Evolutionary conservation across 2,113 vertebrate genomes (phyloP).

Genomic region (Oceanodroma tethys): DNA sequence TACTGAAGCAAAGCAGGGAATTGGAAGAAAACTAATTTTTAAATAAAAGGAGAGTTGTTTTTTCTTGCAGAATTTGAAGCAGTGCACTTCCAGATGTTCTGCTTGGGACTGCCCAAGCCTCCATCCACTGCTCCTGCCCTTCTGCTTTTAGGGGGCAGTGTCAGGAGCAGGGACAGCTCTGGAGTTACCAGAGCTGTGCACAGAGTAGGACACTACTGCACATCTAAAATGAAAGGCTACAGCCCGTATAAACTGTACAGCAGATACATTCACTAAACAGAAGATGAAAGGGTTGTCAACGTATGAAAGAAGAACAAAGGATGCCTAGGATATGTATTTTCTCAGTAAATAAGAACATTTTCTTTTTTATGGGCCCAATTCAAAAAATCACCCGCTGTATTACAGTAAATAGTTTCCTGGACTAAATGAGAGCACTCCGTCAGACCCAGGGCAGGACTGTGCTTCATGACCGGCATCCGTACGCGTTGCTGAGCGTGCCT

Average conservation of each 20-base stretch:
- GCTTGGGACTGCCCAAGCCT: neutral
- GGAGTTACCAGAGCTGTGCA: neutral
- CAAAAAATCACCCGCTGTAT: neutral
- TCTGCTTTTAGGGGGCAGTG: neutral
- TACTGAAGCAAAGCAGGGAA: neutral
- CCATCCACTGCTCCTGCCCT: neutral
- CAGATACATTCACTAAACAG: fast-evolving
- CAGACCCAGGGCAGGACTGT: neutral
- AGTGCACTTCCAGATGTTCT: neutral
- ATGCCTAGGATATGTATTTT: neutral
- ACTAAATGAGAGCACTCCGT: neutral
- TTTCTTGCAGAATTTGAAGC: neutral
- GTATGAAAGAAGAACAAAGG: neutral
- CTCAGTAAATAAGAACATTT: neutral
- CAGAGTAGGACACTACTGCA: fast-evolving
- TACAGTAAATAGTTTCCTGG: neutral
- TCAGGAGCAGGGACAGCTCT: neutral
- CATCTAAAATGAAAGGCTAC: neutral
- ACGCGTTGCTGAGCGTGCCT: neutral
- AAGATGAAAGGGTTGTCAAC: neutral
- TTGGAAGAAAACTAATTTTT: neutral
- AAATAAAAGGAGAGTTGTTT: neutral
- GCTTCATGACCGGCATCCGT: neutral
- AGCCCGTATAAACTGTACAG: fast-evolving
- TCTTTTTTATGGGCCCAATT: neutral